Base-by-base conservation (phyloP, 2,113 vertebrate genomes). In the Peromyscus maniculatus region DNA sequence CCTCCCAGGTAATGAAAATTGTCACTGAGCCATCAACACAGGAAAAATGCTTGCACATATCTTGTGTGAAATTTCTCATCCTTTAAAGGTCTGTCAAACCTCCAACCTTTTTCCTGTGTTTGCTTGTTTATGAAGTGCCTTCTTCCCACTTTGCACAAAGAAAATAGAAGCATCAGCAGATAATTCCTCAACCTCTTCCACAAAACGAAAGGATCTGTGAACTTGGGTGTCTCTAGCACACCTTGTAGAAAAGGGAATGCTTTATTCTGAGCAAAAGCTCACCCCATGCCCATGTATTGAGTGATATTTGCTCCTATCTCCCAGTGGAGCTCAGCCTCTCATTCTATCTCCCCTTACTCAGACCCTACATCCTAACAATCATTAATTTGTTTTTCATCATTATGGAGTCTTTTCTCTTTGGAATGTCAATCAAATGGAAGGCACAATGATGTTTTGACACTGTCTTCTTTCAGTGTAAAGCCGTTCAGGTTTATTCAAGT, bases 401-500 rank as follows among this genome's bases (percentile, higher is more conserved):
- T 49, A 19, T 11, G 39, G 16, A 21, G 95, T 96, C 43, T 31
- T 86, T 55, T 79, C 64, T 82, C 87, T 90, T 36, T 19, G 86
- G 71, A 91, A 92, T 86, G 64, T 21, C 57, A 57, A 64, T 4
- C 66, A 93, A 75, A 72, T 67, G 46, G 31, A 88, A 43, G 71
- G 39, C 22, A 7, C 10, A 74, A 31, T 52, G 57, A 67, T 13
- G 57, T 89, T 94, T 86, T 91, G 39, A 17, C 1, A 39, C 72
- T 88, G 31, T 33, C 57, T 96, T 88, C 62, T 88, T 97, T 67
- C 84, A 87, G 24, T 19, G 19, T 93, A 77, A 55, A 87, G 24
- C 52, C 62, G 91, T 67, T 93, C 22, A 86, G 57, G 84, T 86
- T 64, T 39, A 96, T 57, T 39, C 49, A 74, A 69, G 64, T 69